These are phyloP conservation scores for Polyodon spathula DNA, from an alignment of 2,113 vertebrate species.

Conservation along the genomic window DNA sequence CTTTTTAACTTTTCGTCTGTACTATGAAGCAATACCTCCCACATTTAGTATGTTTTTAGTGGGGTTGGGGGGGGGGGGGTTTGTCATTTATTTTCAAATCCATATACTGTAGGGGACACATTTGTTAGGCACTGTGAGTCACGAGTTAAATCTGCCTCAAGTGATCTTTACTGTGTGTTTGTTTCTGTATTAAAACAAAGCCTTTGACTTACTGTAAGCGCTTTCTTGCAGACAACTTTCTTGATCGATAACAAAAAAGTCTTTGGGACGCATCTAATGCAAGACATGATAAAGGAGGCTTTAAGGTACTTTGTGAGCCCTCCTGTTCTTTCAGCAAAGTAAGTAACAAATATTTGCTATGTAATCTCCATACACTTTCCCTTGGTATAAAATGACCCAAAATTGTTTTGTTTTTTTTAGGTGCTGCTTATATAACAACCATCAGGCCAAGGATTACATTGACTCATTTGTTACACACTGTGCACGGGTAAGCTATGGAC, in stretches of 20 bases:
- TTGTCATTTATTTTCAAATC: too few species aligned
- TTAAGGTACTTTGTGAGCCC: conserved; percentile 92
- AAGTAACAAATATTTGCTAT: conserved; percentile 43
- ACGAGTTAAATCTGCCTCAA: too few species aligned
- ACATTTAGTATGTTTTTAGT: too few species aligned
- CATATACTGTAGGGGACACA: too few species aligned
- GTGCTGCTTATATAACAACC: conserved; percentile 94
- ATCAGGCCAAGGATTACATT: conserved; percentile 97
- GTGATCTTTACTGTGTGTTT: too few species aligned
- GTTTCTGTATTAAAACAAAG: too few species aligned
- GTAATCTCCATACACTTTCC: neutral
- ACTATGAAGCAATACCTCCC: too few species aligned
- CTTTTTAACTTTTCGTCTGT: too few species aligned
- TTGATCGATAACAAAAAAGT: conserved; percentile 96
- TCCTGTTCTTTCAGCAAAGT: conserved; percentile 94
- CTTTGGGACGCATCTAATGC: conserved; percentile 94
- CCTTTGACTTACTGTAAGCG: too few species aligned
- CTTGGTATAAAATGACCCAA: neutral
- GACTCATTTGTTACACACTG: conserved; percentile 97
- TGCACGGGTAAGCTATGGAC: conserved; percentile 68
- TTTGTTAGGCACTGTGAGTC: too few species aligned
- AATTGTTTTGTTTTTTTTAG: conserved; percentile 44
- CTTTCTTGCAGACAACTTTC: conserved; percentile 78
- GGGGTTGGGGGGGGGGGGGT: too few species aligned
- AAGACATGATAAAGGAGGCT: conserved; percentile 97